Evolutionary conservation across 2,888 invertebrate genomes (phyloP).

Genomic region (Oxycera nigricornis): DNA sequence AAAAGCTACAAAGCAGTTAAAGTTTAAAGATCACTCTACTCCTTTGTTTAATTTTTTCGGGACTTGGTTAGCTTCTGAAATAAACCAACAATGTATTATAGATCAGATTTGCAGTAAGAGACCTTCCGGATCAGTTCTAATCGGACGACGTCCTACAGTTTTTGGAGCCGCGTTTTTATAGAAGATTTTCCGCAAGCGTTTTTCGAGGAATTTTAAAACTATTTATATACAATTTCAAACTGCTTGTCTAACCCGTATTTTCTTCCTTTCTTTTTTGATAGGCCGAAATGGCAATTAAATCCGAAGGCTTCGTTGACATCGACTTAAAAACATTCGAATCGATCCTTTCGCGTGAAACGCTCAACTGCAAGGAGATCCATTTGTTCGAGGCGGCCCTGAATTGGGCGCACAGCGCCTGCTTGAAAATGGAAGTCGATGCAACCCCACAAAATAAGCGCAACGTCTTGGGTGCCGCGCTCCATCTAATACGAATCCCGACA

Average conservation of each 20-base stretch:
- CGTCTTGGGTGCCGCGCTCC: constrained; percentile 79
- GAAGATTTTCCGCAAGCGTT: not conserved
- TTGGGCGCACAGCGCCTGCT: constrained; percentile 93
- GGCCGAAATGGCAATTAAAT: constrained; percentile 95
- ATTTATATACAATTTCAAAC: not conserved
- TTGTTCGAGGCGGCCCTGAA: constrained; percentile 88
- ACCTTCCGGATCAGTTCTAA: too few relatives aligned
- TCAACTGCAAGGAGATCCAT: constrained; percentile 93
- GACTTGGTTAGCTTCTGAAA: too few relatives aligned
- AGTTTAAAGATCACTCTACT: too few relatives aligned
- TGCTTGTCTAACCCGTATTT: not conserved
- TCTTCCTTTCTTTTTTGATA: constrained; percentile 45
- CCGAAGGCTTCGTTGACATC: constrained; percentile 95
- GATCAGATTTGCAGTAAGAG: too few relatives aligned
- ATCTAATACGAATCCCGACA: constrained; percentile 89
- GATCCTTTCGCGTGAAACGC: constrained; percentile 88
- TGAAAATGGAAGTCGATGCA: constrained; percentile 80
- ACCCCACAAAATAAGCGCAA: constrained; percentile 80
- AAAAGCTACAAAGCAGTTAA: too few relatives aligned
- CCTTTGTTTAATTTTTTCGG: too few relatives aligned
- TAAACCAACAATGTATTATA: too few relatives aligned
- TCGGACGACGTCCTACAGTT: too few relatives aligned
- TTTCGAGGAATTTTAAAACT: not conserved
- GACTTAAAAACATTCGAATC: constrained; percentile 92
- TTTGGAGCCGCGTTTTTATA: not conserved